Conservation (phyloP, 2,888 invertebrate genomes). For the Seladonia tumulorum region DNA sequence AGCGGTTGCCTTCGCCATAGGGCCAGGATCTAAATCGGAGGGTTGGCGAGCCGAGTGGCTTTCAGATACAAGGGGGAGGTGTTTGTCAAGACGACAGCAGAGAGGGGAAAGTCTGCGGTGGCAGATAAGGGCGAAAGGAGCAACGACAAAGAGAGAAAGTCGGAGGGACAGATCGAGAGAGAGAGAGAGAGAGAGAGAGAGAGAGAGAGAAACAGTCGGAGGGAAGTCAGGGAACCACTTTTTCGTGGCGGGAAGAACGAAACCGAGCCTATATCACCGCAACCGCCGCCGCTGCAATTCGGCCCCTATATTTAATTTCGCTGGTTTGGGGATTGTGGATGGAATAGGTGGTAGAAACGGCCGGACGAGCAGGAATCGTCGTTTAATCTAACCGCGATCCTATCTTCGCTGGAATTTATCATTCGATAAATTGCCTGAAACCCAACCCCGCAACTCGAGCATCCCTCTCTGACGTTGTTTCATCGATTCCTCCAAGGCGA, state of each 20-base stretch:
- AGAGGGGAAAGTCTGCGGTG: conserved; percentile 79
- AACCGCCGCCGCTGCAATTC: conserved; percentile 79
- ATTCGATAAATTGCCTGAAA: conserved; percentile 81
- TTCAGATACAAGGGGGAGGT: conserved; percentile 78
- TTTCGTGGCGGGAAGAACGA: conserved; percentile 36
- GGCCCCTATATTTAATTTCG: conserved; percentile 83
- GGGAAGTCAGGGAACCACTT: conserved; percentile 59
- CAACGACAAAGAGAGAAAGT: conserved; percentile 8
- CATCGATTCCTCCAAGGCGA: conserved; percentile 43
- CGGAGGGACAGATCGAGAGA: neutral
- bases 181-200: too few species aligned
- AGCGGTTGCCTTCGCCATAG: conserved; percentile 52
- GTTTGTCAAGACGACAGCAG: conserved; percentile 75
- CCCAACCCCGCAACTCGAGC: conserved; percentile 19
- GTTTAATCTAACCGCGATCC: conserved; percentile 84
- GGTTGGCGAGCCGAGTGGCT: conserved; percentile 73
- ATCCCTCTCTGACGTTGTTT: conserved; percentile 36
- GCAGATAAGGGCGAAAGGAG: conserved; percentile 79
- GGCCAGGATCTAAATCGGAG: conserved; percentile 65
- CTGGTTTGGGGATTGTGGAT: conserved; percentile 67
- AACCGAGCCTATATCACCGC: conserved; percentile 75
- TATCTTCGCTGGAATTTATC: conserved; percentile 83
- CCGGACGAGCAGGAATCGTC: conserved; percentile 76
- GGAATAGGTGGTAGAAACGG: conserved; percentile 62
- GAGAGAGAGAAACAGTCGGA: conserved; percentile 29